Conservation (phyloP, 2,888 invertebrate genomes). For the Scaptomyza flava region DNA sequence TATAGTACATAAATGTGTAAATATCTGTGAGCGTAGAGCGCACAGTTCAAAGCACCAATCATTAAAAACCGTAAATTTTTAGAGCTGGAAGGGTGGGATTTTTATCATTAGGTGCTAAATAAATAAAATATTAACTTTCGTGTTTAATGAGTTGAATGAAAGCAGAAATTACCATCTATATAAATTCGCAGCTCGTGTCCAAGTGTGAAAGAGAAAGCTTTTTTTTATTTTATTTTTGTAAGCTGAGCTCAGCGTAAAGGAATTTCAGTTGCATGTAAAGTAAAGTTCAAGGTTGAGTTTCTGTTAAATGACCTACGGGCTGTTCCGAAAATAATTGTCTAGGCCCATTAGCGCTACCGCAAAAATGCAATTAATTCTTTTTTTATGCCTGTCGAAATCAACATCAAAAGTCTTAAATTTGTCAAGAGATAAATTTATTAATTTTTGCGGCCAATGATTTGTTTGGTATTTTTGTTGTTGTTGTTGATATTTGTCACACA, state of each 20-base stretch:
- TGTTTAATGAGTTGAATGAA: conserved; percentile 36
- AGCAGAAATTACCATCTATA: conserved; percentile 55
- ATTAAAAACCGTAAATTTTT: conserved; percentile 41
- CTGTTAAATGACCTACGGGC: conserved; percentile 8
- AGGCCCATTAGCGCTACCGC: conserved; percentile 44
- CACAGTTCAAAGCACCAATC: conserved; percentile 47
- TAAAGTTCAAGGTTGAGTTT: conserved; percentile 46
- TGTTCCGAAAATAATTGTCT: conserved; percentile 23
- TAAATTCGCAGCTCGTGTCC: conserved; percentile 51
- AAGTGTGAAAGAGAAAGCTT: conserved; percentile 54
- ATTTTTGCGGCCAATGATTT: conserved; percentile 22
- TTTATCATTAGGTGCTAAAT: conserved; percentile 60
- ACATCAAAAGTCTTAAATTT: conserved; percentile 7
- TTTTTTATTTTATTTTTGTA: conserved; percentile 6
- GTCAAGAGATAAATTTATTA: conserved; percentile 7
- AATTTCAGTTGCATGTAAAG: conserved; percentile 45
- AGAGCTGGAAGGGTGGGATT: conserved; percentile 18
- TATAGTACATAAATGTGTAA: neutral
- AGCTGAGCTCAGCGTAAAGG: conserved; percentile 54
- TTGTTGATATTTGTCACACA: conserved; percentile 48
- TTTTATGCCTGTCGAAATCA: conserved; percentile 4
- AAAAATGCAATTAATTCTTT: conserved; percentile 44
- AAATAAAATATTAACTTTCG: conserved; percentile 47
- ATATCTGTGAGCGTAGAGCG: conserved; percentile 29
- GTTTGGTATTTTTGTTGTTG: neutral